Base-by-base conservation (phyloP, 2,113 vertebrate genomes). In the Silurus meridionalis region DNA sequence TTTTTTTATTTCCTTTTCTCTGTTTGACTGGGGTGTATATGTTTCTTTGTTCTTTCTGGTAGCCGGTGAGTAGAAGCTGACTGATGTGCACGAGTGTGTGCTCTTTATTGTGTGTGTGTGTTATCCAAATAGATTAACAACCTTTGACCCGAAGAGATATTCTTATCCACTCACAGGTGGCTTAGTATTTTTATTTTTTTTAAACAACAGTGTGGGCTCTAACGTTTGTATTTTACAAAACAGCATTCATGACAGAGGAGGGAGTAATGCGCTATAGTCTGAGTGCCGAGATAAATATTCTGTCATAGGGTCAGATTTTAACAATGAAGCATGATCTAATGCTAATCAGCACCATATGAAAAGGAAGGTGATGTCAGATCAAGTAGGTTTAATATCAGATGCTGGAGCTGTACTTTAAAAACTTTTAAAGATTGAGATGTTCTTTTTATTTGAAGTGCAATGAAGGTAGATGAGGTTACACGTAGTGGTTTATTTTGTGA, bases 21-120 rank as follows among this genome's bases (percentile, higher is more conserved):
- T 58, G 23, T 72, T 55, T n/a, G 11, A 13, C 28, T 61, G 23
- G 25, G 10, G 37, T 25, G 53, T 63, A 14, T 48, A 46, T 78
- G 23, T 77, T 0, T 85, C 10, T 86, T 23, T 90, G 89, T 89
- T 91, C 90, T 83, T n/a, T 88, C 72, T 89, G 91, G 67, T 90
- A 95, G 94, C 94, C 94, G 93, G 94, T 95, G 91, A 94, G 94
- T 94, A 92, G 67, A 6, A 87, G 25, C n/a, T 83, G 88, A 89
- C 69, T 90, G 89, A 92, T 86, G 78, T 88, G 91, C 90, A 91
- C 88, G 88, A 83, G 89, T 91, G 91, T 93, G 90, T 57, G 28
- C 74, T 21, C 83, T 90, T 89, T 85, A 82, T 80, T 79, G 83
- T 57, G 55, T 84, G 74, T 85, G 63, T 82, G 37, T 37, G 37